A percentile compares a stretch with the other conserved stretches of the same genome.
Evolutionary conservation across 2,797 vertebrate species (phyloP).

Genomic region (Rousettus madagascariensis): DNA sequence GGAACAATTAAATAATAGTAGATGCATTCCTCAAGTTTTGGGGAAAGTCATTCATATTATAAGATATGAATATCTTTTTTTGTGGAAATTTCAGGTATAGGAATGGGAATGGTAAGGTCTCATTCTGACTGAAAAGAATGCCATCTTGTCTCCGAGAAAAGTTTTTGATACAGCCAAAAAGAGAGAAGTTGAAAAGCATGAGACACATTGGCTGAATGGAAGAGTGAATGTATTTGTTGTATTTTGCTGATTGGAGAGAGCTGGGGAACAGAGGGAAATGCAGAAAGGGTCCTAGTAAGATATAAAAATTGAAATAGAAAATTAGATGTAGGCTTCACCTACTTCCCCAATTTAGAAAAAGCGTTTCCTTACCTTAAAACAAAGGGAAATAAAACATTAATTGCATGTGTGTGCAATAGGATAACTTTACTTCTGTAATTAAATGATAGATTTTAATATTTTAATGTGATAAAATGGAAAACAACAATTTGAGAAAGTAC

Average conservation of each 20-base stretch:
- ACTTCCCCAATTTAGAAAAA: neutral
- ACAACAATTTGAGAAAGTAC: neutral
- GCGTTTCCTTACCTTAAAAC: neutral
- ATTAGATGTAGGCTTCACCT: neutral
- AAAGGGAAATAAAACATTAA: neutral
- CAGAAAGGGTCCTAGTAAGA: neutral
- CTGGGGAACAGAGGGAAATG: fast-evolving
- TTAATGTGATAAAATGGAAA: neutral
- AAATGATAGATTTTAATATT: neutral
- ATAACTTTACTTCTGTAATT: neutral
- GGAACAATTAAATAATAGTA: neutral
- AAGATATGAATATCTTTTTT: neutral
- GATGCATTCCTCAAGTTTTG: neutral
- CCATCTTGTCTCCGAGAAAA: neutral
- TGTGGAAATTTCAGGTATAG: neutral
- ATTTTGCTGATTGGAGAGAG: fast-evolving
- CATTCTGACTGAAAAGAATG: neutral
- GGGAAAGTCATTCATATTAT: neutral
- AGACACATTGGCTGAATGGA: neutral
- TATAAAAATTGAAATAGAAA: neutral
- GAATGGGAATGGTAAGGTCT: neutral
- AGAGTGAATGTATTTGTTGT: neutral
- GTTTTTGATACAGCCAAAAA: neutral
- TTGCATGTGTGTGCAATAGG: neutral
- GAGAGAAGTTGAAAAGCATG: neutral